phyloP scores from a whole-genome alignment of 2,888 invertebrate genomes.

The Troides aeacus region DNA sequence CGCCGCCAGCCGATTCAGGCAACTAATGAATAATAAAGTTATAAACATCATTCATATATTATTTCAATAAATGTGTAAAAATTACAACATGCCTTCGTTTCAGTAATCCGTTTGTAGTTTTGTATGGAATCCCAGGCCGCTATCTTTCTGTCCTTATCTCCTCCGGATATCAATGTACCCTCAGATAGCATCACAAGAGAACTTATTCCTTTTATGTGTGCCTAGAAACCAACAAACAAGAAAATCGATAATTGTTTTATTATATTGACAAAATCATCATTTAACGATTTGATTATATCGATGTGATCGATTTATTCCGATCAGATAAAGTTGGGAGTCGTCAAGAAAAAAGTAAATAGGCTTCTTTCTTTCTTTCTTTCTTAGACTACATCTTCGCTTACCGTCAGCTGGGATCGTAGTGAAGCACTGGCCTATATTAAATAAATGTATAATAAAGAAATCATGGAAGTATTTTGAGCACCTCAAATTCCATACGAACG shows the following conservation, averaged over 20 bases:
- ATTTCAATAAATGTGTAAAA: background rate
- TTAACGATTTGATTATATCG: no score
- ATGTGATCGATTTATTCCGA: no score
- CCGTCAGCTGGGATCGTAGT: no score
- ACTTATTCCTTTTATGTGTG: constrained; percentile 92
- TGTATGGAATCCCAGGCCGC: constrained; percentile 95
- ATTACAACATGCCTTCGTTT: constrained; percentile 84
- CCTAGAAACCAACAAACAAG: constrained; percentile 60
- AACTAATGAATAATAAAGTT: constrained; percentile 74
- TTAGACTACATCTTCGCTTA: no score
- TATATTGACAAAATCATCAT: background rate
- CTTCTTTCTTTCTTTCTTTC: no score
- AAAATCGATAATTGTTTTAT: background rate
- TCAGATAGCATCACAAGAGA: constrained; percentile 93
- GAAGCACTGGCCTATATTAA: no score
- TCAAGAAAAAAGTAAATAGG: no score
- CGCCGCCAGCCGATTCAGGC: constrained; percentile 92
- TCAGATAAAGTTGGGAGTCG: no score
- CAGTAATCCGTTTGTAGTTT: constrained; percentile 93
- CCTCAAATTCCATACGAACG: constrained; percentile 93
- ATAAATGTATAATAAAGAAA: background rate
- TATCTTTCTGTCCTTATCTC: constrained; percentile 93
- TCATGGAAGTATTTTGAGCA: constrained; percentile 39
- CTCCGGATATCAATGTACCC: constrained; percentile 93
- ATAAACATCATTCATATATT: constrained; percentile 27